Base-by-base conservation (phyloP, 2,888 invertebrate species). In the Erannis defoliaria region DNA sequence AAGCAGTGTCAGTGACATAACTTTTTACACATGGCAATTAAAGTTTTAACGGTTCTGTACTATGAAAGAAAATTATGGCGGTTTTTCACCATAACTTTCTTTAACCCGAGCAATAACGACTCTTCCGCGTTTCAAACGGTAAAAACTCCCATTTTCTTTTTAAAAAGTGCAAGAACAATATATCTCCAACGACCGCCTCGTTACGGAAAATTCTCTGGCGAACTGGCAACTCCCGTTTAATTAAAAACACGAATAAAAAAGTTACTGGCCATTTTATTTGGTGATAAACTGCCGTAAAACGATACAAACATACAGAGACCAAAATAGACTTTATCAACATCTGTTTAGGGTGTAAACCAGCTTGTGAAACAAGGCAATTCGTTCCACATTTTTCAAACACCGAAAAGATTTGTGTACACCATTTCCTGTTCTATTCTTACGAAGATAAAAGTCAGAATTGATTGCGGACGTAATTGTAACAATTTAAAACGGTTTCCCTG, bases 161-260 rank as follows among this genome's bases (percentile, higher is more conserved):
- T 23, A 31, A 59, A 59, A 58, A 40, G 53, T 49, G 46, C 35
- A 58, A 67, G 43, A 65, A 59, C 60, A 53, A 67, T 67, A 66
- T 70, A 64, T 66, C 63, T 64, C 49, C 55, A 56, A 26, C 62
- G 51, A 66, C 53, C 81, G 72, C 75, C 83, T 85, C 84, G 88
- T 84, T 85, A 86, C 85, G 71, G 76, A 80, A 86, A 87, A 86
- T 79, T 81, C 82, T 80, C 79, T 75, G 66, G 70, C 68, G 74
- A 79, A 76, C 79, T 78, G 76, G 75, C 78, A 70, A 55, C 64
- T 66, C 86, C 86, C 89, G 90, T 90, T 90, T 92, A 92, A 92
- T 92, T 91, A 92, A 92, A 91, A 91, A 89, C 84, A 83, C 82
- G 86, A 87, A 90, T 90, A 91, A 91, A 91, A 89, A 88, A 86